Conservation (phyloP, 2,113 vertebrate genomes). For the Oreotrochilus melanogaster region DNA sequence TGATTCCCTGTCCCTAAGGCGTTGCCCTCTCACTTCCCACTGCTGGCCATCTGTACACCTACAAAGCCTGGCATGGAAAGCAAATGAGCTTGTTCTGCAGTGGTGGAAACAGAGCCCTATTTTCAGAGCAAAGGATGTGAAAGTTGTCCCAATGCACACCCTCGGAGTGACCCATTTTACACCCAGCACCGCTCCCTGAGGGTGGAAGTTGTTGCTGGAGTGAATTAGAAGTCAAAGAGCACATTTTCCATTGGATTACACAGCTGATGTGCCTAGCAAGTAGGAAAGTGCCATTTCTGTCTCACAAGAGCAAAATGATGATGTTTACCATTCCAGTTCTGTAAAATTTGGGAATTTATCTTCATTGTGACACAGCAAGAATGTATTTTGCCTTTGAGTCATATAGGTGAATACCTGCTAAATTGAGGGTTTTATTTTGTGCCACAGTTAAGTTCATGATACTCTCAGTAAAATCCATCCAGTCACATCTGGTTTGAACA, state of each 20-base stretch:
- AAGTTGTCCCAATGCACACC: accelerated
- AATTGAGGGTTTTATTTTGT: neutral
- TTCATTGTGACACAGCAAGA: neutral
- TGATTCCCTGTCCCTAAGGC: neutral
- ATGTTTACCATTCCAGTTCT: neutral
- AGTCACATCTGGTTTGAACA: neutral
- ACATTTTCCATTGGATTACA: neutral
- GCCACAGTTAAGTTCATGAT: neutral
- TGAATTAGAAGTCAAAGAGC: neutral
- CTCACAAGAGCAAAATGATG: neutral
- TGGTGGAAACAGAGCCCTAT: neutral
- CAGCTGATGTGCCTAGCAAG: neutral
- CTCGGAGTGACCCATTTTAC: neutral
- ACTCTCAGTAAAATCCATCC: neutral
- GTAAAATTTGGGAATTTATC: neutral
- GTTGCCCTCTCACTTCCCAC: accelerated
- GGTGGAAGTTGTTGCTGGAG: neutral
- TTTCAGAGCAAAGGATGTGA: neutral
- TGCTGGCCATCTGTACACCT: neutral
- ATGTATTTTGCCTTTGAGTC: neutral
- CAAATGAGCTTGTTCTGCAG: neutral
- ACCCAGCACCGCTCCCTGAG: neutral
- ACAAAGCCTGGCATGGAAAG: neutral
- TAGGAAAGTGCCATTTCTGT: neutral
- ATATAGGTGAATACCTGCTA: neutral